Evolutionary conservation across 2,797 vertebrate species (phyloP), one percentile per base, ranked within the genome.

Genomic region (Microctenopoma stevenorrisi): DNA sequence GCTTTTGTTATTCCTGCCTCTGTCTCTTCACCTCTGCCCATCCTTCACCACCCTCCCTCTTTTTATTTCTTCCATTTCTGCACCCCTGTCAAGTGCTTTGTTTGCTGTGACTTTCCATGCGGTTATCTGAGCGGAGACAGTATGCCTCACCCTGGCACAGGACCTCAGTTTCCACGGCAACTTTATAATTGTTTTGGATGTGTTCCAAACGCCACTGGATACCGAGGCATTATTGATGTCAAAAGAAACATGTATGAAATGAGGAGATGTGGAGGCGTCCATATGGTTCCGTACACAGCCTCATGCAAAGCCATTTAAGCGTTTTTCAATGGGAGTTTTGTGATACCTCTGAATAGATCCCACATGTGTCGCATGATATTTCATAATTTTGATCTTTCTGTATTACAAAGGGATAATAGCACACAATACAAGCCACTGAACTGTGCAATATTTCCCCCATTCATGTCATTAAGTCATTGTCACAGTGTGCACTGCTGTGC

Each of bases 171-270:
- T 96, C 96, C 95, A 96, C 95, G 95, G 96, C 96, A 96, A 97
- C 96, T 92, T 96, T 97, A 95, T 97, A 97, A 98, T 99, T 98
- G 95, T 95, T 95, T 95, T 98, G 96, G 96, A 97, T 88, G 85
- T 64, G 85, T 89, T 95, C 94, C 94, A 95, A 92, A 82, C 93
- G 80, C 94, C 89, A 92, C 94, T 95, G 93, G 94, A 94, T 94
- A 90, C 91, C 93, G 76, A 83, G 88, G 93, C 93, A 90, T 94
- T 94, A 94, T 93, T 94, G 93, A 94, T 94, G 94, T 94, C 93
- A 92, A 93, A 93, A 93, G 93, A 94, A 94, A 92, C 94, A 93
- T 92, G 93, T 93, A 94, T 93, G 92, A 94, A 93, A 94, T 89
- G 89, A 93, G 93, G 91, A 92, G 92, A 93, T 91, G 92, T 88